phyloP scores from a whole-genome alignment of 2,113 vertebrate genomes.

The Lagenorhynchus albirostris region DNA sequence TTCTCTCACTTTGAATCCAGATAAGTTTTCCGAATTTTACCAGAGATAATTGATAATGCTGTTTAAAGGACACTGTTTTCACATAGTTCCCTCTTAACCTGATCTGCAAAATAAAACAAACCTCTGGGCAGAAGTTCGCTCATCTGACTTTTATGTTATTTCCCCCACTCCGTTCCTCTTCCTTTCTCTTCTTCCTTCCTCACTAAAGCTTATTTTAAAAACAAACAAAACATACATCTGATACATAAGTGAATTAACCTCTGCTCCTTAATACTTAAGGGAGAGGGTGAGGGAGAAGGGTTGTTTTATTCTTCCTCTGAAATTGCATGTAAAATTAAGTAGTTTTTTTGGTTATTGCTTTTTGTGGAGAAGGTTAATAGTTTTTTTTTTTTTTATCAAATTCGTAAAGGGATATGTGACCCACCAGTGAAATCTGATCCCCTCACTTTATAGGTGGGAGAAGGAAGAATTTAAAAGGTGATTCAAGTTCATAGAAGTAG shows the following conservation, averaged over 20 bases:
- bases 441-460: neutral
- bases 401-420: neutral
- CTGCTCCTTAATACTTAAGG: neutral
- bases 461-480: neutral
- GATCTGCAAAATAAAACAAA: neutral
- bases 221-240: neutral
- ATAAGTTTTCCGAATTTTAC: neutral
- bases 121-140: neutral
- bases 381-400: neutral
- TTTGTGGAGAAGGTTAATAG: neutral
- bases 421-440: neutral
- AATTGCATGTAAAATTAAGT: neutral
- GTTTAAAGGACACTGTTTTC: neutral
- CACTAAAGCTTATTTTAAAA: slow-evolving; percentile 23
- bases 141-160: neutral
- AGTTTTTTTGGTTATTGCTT: neutral
- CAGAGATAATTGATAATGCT: neutral
- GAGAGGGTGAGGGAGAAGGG: neutral
- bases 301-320: neutral
- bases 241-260: neutral
- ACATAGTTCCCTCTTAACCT: neutral
- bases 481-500: neutral
- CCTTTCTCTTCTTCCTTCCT: neutral
- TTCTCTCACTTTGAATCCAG: neutral
- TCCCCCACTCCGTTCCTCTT: no score